Conservation (phyloP, 2,888 invertebrate species). For the Mermis nigrescens region DNA sequence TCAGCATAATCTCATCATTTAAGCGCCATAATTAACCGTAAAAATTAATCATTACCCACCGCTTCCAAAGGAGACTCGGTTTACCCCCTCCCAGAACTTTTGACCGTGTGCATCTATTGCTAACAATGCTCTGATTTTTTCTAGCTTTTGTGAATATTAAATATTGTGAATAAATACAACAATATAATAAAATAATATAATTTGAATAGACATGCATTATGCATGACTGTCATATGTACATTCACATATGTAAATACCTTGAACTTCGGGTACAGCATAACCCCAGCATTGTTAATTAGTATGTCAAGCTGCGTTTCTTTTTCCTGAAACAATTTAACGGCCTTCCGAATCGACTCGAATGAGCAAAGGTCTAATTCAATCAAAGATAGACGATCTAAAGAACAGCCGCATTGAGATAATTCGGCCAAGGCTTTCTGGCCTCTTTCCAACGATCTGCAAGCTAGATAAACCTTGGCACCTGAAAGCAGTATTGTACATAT, state of each 20-base stretch:
- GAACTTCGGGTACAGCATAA: constrained; percentile 57
- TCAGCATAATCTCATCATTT: too few species aligned
- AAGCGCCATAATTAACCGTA: too few species aligned
- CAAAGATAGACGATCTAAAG: constrained; percentile 24
- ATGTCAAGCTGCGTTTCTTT: constrained; percentile 24
- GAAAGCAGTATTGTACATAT: too few species aligned
- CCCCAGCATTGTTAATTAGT: constrained; percentile 49
- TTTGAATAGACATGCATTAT: neutral
- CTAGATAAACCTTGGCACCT: constrained; percentile 23
- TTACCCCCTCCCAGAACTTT: too few species aligned
- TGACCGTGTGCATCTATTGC: too few species aligned
- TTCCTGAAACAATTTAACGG: constrained; percentile 18
- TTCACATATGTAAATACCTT: constrained; percentile 7
- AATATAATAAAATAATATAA: neutral
- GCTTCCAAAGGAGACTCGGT: too few species aligned
- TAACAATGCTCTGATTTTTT: too few species aligned
- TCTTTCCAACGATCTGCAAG: constrained; percentile 22
- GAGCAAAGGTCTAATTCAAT: constrained; percentile 23
- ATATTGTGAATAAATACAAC: too few species aligned
- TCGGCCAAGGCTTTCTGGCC: constrained; percentile 20
- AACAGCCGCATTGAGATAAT: constrained; percentile 24
- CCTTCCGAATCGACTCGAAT: constrained; percentile 21
- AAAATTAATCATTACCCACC: too few species aligned
- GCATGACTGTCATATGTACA: neutral
- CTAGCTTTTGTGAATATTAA: too few species aligned